phyloP scores from a whole-genome alignment of 92 coral and sea anemone species.

The Porites evermanni region DNA sequence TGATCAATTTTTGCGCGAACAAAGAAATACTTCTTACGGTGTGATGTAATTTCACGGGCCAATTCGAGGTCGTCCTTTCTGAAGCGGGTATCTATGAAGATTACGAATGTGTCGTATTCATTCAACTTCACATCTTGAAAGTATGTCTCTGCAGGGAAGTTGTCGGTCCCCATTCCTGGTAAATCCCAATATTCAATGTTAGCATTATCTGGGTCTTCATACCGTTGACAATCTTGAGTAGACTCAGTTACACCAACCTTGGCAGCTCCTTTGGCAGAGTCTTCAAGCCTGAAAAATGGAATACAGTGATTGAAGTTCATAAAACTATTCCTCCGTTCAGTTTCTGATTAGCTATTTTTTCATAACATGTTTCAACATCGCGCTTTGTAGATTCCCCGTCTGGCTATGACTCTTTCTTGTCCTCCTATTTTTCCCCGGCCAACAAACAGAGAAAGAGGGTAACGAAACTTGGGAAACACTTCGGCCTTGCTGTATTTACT shows the following conservation, averaged over 20 bases:
- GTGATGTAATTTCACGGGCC: neutral
- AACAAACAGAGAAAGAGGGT: no score
- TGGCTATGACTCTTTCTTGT: no score
- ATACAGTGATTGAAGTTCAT: no score
- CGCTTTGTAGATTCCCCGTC: no score
- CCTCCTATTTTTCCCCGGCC: no score
- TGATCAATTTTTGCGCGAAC: conserved; percentile 32
- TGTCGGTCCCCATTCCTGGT: conserved; percentile 58
- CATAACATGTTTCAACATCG: no score
- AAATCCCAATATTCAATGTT: conserved; percentile 46
- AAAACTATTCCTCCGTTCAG: no score
- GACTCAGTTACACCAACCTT: conserved; percentile 15
- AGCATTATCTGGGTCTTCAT: conserved; percentile 5
- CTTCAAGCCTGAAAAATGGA: conserved; percentile 17
- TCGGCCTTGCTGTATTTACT: no score
- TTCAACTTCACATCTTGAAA: conserved; percentile 20
- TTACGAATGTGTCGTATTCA: conserved; percentile 39
- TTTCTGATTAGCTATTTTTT: no score
- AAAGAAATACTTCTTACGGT: neutral
- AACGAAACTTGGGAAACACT: no score
- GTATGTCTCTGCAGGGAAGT: conserved; percentile 46
- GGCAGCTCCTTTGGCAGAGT: conserved; percentile 36
- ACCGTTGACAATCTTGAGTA: conserved; percentile 6
- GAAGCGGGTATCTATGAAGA: conserved; percentile 29
- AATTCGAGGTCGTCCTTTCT: conserved; percentile 27